Evolutionary conservation across 2,797 vertebrate species (phyloP).

Genomic region (Carcharodon carcharias): DNA sequence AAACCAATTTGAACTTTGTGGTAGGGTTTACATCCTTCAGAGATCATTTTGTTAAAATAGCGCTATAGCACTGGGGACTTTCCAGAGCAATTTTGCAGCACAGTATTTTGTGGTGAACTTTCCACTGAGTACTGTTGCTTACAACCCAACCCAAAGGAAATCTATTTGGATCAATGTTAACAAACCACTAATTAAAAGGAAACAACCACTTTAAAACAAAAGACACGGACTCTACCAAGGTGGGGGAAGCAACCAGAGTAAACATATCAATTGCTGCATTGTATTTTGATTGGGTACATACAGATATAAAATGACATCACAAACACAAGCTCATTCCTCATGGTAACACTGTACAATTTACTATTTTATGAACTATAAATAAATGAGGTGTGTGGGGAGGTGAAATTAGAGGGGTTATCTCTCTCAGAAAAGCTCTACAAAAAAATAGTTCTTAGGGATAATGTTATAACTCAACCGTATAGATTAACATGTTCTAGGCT

Average conservation of each 20-base stretch:
- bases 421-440: not conserved
- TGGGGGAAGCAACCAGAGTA: slow-evolving; percentile 14
- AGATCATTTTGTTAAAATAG: not conserved
- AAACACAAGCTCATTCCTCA: not conserved
- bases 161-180: not conserved
- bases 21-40: not conserved
- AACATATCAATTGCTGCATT: not conserved
- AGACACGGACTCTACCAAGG: not conserved
- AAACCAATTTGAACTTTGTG: not conserved
- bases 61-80: not conserved
- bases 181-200: slow-evolving; percentile 9
- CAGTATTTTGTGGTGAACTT: not conserved
- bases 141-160: not conserved
- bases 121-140: not conserved
- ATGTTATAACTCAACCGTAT: not conserved
- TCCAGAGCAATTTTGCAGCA: not conserved
- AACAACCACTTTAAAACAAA: not conserved
- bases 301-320: not conserved
- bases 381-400: not conserved
- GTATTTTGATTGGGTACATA: not conserved
- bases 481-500: not conserved
- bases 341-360: not conserved
- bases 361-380: not conserved
- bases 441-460: not conserved
- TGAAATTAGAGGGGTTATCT: not conserved